phyloP scores from a whole-genome alignment of 1,140 invertebrate species.

The Piezodorus guildinii region DNA sequence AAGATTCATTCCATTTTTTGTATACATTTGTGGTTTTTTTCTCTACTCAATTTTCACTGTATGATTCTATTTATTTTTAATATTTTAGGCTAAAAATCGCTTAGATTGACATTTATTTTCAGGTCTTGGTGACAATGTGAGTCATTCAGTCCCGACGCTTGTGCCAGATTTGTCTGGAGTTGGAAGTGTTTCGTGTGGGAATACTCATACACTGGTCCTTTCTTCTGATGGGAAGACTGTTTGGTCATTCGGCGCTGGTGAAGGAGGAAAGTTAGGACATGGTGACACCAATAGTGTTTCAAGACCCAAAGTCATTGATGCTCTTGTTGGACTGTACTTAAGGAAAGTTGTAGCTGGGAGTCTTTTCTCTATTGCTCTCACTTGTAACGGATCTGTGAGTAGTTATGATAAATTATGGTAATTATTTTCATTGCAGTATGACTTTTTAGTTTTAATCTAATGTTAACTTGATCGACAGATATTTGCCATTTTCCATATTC shows the following conservation, averaged over 20 bases:
- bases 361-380: conserved; percentile 48
- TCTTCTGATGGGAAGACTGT: conserved; percentile 49
- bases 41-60: too few relatives aligned
- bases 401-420: background rate
- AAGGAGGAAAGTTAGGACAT: conserved; percentile 50
- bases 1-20: too few relatives aligned
- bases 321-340: conserved; percentile 45
- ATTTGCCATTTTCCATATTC: background rate
- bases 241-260: conserved; percentile 52
- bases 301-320: conserved; percentile 50
- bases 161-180: conserved; percentile 45
- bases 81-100: background rate
- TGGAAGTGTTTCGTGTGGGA: conserved; percentile 49
- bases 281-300: conserved; percentile 43
- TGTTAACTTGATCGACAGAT: too few relatives aligned
- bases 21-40: too few relatives aligned
- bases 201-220: conserved; percentile 49
- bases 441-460: background rate
- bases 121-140: conserved; percentile 44
- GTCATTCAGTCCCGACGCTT: conserved; percentile 43
- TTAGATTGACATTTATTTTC: conserved; percentile 13
- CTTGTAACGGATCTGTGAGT: conserved; percentile 37
- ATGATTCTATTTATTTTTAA: background rate
- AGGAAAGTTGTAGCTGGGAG: conserved; percentile 46
- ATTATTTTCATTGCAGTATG: background rate